Evolutionary conservation across 2,113 vertebrate genomes (phyloP).

Genomic region (Galbula dea): DNA sequence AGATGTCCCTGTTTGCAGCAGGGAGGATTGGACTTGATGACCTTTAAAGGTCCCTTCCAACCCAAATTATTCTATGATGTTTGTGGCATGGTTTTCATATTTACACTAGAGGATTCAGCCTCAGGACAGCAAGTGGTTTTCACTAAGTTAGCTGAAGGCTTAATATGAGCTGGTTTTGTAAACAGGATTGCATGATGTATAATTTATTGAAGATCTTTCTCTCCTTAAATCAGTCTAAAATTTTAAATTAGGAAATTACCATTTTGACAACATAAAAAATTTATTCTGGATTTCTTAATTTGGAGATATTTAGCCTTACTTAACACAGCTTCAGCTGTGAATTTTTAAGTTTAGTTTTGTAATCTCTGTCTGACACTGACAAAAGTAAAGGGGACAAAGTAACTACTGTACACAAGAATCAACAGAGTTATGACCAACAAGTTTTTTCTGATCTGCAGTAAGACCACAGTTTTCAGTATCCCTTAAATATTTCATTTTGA

Average conservation of each 20-base stretch:
- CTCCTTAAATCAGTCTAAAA: not conserved
- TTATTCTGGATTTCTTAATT: not conserved
- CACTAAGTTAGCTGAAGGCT: not conserved
- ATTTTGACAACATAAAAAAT: not conserved
- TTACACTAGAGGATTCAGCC: not conserved
- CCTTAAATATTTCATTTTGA: slow-evolving; percentile 19
- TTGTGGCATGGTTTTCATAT: not conserved
- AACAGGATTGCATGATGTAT: not conserved
- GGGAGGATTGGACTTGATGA: not conserved
- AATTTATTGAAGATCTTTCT: not conserved
- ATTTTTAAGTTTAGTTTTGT: slow-evolving; percentile 8
- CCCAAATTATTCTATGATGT: not conserved
- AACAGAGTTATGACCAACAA: not conserved
- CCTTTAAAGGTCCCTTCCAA: not conserved
- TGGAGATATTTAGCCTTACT: slow-evolving; percentile 2
- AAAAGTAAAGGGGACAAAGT: not conserved
- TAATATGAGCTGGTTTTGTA: not conserved
- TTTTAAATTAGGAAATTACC: not conserved
- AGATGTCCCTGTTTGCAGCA: not conserved
- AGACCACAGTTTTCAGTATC: not conserved
- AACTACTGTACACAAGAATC: not conserved
- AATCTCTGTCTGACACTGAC: not conserved
- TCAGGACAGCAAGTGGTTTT: not conserved
- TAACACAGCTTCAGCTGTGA: not conserved
- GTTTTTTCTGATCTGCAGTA: not conserved